phyloP scores from a whole-genome alignment of 2,888 invertebrate species.

The Yponomeuta cagnagella region DNA sequence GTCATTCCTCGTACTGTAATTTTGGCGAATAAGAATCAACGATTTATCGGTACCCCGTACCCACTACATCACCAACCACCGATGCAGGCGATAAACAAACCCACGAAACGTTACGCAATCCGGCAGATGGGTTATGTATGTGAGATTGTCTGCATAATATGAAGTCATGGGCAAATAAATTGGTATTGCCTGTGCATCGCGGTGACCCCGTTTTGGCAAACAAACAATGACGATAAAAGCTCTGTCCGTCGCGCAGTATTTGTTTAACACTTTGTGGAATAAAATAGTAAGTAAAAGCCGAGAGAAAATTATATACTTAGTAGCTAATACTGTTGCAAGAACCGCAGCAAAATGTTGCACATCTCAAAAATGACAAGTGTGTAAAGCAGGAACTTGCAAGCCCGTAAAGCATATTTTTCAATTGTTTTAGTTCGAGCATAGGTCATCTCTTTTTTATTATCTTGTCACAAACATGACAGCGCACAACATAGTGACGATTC shows the following conservation, averaged over 20 bases:
- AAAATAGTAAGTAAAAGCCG: neutral
- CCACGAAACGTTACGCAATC: neutral
- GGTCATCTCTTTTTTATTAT: neutral
- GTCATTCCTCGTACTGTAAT: no score
- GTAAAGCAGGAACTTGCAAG: neutral
- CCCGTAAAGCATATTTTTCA: neutral
- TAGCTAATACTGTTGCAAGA: neutral
- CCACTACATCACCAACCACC: neutral
- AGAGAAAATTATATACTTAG: neutral
- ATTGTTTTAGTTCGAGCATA: neutral
- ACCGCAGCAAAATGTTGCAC: neutral
- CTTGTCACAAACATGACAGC: no score
- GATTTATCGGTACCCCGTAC: no score
- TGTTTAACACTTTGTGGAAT: neutral
- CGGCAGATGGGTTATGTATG: conserved; percentile 2
- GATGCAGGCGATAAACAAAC: neutral
- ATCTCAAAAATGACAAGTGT: neutral
- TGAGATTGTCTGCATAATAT: neutral
- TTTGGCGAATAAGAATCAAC: no score
- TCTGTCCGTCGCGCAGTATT: neutral
- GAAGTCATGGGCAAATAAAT: neutral
- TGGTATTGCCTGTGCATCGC: conserved; percentile 1
- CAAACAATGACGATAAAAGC: neutral
- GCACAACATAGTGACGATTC: no score
- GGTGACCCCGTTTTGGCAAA: conserved; percentile 2